Evolutionary conservation across 53 echinoderm and acorn worm genomes (phyloP).

Genomic region (Pentamera pediparva): DNA sequence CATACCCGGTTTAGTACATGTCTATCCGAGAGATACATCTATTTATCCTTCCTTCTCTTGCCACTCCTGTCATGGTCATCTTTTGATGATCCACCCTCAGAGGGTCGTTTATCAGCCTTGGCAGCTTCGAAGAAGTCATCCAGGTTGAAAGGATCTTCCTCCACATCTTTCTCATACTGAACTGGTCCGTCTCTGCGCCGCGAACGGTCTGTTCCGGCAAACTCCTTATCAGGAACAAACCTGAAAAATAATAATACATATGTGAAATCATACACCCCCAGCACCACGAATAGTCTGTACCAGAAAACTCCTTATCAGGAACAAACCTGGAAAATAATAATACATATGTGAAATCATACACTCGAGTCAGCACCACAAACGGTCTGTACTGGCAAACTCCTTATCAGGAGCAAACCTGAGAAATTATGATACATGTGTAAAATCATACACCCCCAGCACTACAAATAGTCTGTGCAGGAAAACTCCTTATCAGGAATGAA

Average conservation of each 20-base stretch:
- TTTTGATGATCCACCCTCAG: slow-evolving; percentile 70
- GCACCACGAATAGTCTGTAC: too few species aligned
- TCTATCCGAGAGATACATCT: too few species aligned
- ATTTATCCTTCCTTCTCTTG: slow-evolving; percentile 88
- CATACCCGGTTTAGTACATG: too few species aligned
- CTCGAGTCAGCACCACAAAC: too few species aligned
- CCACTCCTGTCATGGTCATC: slow-evolving; percentile 90
- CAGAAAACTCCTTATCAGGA: slow-evolving; percentile 95
- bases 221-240: slow-evolving; percentile 99
- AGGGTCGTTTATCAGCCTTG: slow-evolving; percentile 90
- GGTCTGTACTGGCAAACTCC: slow-evolving; percentile 91
- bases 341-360: too few species aligned
- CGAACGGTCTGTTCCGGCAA: slow-evolving; percentile 84
- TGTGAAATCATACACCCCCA: too few species aligned
- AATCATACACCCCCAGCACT: too few species aligned
- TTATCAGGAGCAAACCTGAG: slow-evolving; percentile 99
- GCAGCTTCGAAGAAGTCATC: slow-evolving; percentile 94
- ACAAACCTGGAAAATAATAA: too few species aligned
- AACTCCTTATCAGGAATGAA: slow-evolving; percentile 99
- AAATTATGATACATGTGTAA: too few species aligned
- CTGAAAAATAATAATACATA: slow-evolving; percentile 40
- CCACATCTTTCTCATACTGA: slow-evolving; percentile 93
- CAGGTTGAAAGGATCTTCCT: slow-evolving; percentile 98
- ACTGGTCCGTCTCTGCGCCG: slow-evolving; percentile 90
- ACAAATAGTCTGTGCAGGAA: slow-evolving; percentile 76